Conservation (phyloP, 2,888 invertebrate genomes). For the Machimus atricapillus region DNA sequence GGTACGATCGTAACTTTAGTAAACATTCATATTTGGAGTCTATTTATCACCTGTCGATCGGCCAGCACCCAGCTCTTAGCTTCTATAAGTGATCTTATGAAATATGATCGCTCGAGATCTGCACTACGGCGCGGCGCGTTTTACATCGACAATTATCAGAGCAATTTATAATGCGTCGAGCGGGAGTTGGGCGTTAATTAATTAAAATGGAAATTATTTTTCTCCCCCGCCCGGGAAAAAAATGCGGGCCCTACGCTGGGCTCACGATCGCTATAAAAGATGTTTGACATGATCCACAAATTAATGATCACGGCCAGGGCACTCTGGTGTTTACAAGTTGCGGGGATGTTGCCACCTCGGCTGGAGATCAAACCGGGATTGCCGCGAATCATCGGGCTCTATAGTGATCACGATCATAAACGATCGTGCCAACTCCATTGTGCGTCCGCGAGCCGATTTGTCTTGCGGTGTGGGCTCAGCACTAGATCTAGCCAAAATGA, state of each 20-base stretch:
- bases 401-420: conserved; percentile 26
- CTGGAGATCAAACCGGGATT: conserved; percentile 24
- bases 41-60: conserved; percentile 36
- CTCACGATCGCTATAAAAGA: neutral
- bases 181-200: conserved; percentile 9
- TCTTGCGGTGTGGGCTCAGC: neutral
- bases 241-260: neutral
- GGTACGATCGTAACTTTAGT: neutral
- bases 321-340: conserved; percentile 24
- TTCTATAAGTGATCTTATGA: conserved; percentile 13
- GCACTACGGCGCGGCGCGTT: neutral
- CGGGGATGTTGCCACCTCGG: conserved; percentile 39
- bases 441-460: neutral
- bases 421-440: conserved; percentile 29
- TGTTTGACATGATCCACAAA: conserved; percentile 40
- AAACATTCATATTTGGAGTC: conserved; percentile 24
- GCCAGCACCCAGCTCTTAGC: neutral
- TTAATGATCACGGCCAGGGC: conserved; percentile 13
- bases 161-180: neutral
- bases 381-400: conserved; percentile 16
- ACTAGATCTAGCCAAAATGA: conserved; percentile 9
- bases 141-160: conserved; percentile 6
- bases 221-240: neutral
- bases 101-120: neutral
- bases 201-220: conserved; percentile 17